Conservation (phyloP, 2,888 invertebrate species). For the Acleris cristana region DNA sequence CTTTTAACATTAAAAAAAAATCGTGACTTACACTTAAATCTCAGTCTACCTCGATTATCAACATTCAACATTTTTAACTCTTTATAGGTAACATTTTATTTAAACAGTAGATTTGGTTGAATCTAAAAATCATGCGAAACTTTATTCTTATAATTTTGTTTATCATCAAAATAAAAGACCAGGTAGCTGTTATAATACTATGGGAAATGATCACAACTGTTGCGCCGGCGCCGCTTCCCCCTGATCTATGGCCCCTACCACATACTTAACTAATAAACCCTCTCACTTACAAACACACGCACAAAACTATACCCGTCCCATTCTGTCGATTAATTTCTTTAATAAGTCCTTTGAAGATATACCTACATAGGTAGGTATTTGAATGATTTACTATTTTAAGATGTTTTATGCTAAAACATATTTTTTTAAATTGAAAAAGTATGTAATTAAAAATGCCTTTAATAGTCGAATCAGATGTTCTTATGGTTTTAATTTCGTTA, state of each 20-base stretch:
- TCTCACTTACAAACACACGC: conserved; percentile 59
- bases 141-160: background rate
- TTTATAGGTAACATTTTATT: background rate
- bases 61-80: too few relatives aligned
- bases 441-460: background rate
- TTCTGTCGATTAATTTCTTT: conserved; percentile 36
- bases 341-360: background rate
- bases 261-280: conserved; percentile 73
- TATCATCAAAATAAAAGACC: conserved; percentile 6
- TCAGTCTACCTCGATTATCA: too few relatives aligned
- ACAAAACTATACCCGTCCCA: conserved; percentile 62
- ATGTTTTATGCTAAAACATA: background rate
- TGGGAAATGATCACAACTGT: conserved; percentile 47
- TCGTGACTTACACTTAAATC: too few relatives aligned
- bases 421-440: background rate
- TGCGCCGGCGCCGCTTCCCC: conserved; percentile 70
- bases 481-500: conserved; percentile 11
- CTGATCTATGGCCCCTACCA: conserved; percentile 77
- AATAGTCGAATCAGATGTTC: conserved; percentile 5
- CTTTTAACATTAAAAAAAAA: background rate
- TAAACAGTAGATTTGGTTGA: background rate
- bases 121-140: background rate
- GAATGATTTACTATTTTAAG: background rate
- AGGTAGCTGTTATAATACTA: conserved; percentile 16
- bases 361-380: background rate